phyloP scores from a whole-genome alignment of 1,140 invertebrate genomes.

The Drosophila mojavensis region DNA sequence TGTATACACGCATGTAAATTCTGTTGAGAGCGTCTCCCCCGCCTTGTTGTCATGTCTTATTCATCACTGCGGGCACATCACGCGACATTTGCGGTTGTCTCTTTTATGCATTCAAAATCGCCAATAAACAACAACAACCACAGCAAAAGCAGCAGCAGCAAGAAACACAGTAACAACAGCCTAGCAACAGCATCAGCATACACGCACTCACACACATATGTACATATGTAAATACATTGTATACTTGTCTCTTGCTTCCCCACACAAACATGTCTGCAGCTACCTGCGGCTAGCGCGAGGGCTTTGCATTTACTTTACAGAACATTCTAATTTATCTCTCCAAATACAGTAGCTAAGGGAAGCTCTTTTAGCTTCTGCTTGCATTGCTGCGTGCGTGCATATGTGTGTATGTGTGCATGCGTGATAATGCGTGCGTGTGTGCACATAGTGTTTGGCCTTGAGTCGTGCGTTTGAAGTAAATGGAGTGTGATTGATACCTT shows the following conservation, averaged over 20 bases:
- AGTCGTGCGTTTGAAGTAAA: conserved; percentile 37
- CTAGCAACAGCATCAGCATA: conserved; percentile 61
- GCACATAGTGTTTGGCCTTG: conserved; percentile 43
- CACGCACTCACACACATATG: conserved; percentile 4
- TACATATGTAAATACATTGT: conserved; percentile 7
- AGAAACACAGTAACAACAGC: conserved; percentile 56
- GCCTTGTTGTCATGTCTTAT: conserved; percentile 5
- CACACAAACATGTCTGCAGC: conserved; percentile 1
- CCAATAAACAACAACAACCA: conserved; percentile 38
- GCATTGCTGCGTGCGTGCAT: conserved; percentile 34
- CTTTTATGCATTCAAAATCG: conserved; percentile 57
- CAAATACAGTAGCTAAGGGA: not conserved
- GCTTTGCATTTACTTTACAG: conserved; percentile 22
- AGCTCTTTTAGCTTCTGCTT: conserved; percentile 30
- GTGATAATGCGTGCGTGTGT: not conserved
- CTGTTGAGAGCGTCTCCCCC: conserved; percentile 14
- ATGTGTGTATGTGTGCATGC: not conserved
- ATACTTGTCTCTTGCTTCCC: not conserved
- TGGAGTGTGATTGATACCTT: conserved; percentile 32
- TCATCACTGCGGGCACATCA: conserved; percentile 28
- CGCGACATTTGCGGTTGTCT: conserved; percentile 62
- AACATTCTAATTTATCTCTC: conserved; percentile 8
- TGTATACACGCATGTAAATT: conserved; percentile 22
- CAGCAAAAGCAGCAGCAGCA: conserved; percentile 16
- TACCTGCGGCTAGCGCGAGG: conserved; percentile 26